Base-by-base conservation (phyloP, 2,113 vertebrate genomes). In the Caranx ignobilis region DNA sequence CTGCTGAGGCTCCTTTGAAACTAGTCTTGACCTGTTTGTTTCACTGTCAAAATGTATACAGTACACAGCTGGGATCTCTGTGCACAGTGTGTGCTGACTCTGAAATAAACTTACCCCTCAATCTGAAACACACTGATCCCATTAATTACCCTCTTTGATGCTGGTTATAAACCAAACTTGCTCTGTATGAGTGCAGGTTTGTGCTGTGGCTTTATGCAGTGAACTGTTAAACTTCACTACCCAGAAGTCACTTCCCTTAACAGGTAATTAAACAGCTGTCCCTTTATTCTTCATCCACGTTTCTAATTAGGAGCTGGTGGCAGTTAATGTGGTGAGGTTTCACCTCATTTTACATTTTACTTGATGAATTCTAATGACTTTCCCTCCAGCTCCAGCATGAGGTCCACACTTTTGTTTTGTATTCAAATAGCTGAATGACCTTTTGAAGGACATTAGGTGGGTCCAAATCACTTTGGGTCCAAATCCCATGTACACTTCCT, bases 11-110 rank as follows among this genome's bases (percentile, higher is more conserved):
- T 18, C 62, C n/a, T 50, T 15, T 47, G 34, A 64, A 75, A 52
- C 68, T 55, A 79, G 80, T 71, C 59, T 60, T 83, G 87, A 88
- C 88, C 87, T 75, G 76, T 86, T 90, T 88, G 87, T 84, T 88
- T 87, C 69, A 61, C 78, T 83, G 83, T 79, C 75, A 64, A 19
- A 50, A 63, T 78, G 60, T 75, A 52, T 45, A 69, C 35, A 79
- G 65, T 55, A 16, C 60, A 79, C 84, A 86, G 77, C 52, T 77
- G 80, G 65, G 57, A 47, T 56, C 6, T 31, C 11, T 26, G 63
- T 9, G 50, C 16, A 35, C 37, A 13, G 15, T 19, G n/a, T 21
- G 26, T 11, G 31, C 21, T 2, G 2, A n/a, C 39, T 5, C 75
- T 8, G 31, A 78, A 82, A 81, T 75, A 73, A 82, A 57, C 56